These are phyloP conservation scores for Tapera naevia DNA, from an alignment of 2,797 vertebrate genomes.

Conservation along the genomic window DNA sequence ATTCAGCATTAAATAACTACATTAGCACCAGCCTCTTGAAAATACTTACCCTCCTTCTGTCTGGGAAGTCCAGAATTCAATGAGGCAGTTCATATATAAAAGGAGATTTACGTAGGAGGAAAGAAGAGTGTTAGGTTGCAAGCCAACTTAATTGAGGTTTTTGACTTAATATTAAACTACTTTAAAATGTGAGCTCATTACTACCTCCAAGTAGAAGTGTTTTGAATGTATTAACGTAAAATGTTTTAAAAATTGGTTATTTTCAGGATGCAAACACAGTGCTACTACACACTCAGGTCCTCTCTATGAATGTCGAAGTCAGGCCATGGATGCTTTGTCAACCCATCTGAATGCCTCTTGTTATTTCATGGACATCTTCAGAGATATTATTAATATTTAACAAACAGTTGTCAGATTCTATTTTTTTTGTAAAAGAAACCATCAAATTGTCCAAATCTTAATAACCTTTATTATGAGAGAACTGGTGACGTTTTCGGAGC, in stretches of 20 bases:
- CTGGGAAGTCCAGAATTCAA: slow-evolving; percentile 31
- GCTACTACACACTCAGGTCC: not conserved
- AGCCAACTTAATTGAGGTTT: not conserved
- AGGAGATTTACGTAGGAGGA: slow-evolving; percentile 1
- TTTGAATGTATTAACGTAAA: not conserved
- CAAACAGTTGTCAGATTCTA: not conserved
- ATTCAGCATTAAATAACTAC: not conserved
- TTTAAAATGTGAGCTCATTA: not conserved
- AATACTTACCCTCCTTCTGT: slow-evolving; percentile 25
- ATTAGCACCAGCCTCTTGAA: slow-evolving; percentile 28
- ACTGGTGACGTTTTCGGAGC: not conserved
- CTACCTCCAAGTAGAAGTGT: not conserved
- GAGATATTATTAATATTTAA: not conserved
- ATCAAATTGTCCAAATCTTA: not conserved
- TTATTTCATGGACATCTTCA: not conserved
- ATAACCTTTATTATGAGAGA: not conserved
- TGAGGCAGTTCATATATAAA: slow-evolving; percentile 8
- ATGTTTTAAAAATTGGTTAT: not conserved
- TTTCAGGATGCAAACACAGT: not conserved
- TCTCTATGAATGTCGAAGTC: not conserved
- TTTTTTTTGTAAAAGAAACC: not conserved
- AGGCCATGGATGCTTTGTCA: not conserved
- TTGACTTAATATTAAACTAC: slow-evolving; percentile 4
- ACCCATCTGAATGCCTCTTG: not conserved
- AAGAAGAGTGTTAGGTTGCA: not conserved